phyloP scores from a whole-genome alignment of 2,113 vertebrate genomes.

The Larimichthys polyactis region DNA sequence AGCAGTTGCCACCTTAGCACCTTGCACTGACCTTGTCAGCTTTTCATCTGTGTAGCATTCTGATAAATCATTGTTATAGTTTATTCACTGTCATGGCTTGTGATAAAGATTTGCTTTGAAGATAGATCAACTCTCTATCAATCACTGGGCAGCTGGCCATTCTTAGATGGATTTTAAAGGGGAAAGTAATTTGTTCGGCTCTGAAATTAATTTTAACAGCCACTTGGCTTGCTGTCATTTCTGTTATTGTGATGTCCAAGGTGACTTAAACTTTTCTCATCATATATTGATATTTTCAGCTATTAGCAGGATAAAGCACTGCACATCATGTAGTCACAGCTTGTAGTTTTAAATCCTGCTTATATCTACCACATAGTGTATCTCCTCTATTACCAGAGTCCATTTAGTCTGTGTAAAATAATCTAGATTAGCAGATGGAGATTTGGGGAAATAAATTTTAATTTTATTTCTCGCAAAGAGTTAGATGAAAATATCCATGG shows the following conservation, averaged over 20 bases:
- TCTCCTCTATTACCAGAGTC: neutral
- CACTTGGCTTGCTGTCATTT: conserved; percentile 43
- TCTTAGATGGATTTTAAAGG: conserved; percentile 60
- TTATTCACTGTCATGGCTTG: conserved; percentile 54
- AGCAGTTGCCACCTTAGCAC: conserved; percentile 46
- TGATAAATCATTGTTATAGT: conserved; percentile 58
- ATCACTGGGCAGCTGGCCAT: conserved; percentile 39
- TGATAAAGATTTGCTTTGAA: conserved; percentile 62
- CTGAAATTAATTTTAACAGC: conserved; percentile 51
- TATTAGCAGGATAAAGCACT: conserved; percentile 23
- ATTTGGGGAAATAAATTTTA: neutral
- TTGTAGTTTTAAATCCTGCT: neutral
- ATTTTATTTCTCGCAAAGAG: neutral
- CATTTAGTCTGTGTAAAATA: too few relatives aligned
- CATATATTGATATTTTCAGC: conserved; percentile 35
- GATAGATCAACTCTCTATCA: conserved; percentile 62
- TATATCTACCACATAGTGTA: neutral
- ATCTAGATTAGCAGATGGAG: neutral
- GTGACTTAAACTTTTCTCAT: conserved; percentile 33
- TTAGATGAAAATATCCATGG: neutral
- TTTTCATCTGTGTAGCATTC: conserved; percentile 56
- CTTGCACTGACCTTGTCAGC: conserved; percentile 60
- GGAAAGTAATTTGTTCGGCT: conserved; percentile 56
- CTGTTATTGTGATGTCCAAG: conserved; percentile 36
- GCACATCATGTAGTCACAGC: neutral